Evolutionary conservation across 1,140 invertebrate species (phyloP).

Genomic region (Himalopsyche phryganea): DNA sequence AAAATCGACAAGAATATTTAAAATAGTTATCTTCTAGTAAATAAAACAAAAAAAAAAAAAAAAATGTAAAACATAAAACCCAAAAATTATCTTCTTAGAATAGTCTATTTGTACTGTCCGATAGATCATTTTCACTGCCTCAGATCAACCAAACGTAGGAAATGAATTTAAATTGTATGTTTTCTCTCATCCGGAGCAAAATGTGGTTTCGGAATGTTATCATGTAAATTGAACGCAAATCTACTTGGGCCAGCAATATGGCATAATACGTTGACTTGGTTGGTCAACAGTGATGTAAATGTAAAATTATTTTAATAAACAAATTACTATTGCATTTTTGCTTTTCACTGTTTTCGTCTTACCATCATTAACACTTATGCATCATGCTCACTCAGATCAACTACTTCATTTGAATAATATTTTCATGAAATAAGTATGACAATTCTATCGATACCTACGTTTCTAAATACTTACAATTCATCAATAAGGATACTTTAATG

Average conservation of each 20-base stretch:
- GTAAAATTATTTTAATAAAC: slow-evolving; percentile 36
- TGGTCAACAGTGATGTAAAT: slow-evolving; percentile 32
- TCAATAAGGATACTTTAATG: too few relatives aligned
- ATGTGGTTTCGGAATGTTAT: not conserved
- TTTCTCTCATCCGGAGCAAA: not conserved
- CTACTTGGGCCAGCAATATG: not conserved
- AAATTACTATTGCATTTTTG: slow-evolving; percentile 23
- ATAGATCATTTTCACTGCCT: slow-evolving; percentile 29
- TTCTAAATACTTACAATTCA: too few relatives aligned
- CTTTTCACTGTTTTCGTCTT: not conserved
- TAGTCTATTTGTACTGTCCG: slow-evolving; percentile 35
- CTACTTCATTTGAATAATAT: too few relatives aligned
- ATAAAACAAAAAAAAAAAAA: slow-evolving; percentile 19
- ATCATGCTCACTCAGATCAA: too few relatives aligned
- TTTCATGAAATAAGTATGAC: too few relatives aligned
- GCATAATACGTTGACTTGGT: slow-evolving; percentile 14
- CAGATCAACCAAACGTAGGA: slow-evolving; percentile 25
- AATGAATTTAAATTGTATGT: not conserved
- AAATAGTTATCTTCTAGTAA: slow-evolving; percentile 20
- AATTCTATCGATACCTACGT: too few relatives aligned
- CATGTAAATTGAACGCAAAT: not conserved
- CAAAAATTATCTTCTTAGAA: slow-evolving; percentile 34
- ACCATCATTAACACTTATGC: too few relatives aligned
- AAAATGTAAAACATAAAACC: slow-evolving; percentile 32
- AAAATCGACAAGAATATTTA: slow-evolving; percentile 2